These are phyloP conservation scores for Bagarius yarrelli DNA, from an alignment of 2,113 vertebrate genomes.

Conservation along the genomic window DNA sequence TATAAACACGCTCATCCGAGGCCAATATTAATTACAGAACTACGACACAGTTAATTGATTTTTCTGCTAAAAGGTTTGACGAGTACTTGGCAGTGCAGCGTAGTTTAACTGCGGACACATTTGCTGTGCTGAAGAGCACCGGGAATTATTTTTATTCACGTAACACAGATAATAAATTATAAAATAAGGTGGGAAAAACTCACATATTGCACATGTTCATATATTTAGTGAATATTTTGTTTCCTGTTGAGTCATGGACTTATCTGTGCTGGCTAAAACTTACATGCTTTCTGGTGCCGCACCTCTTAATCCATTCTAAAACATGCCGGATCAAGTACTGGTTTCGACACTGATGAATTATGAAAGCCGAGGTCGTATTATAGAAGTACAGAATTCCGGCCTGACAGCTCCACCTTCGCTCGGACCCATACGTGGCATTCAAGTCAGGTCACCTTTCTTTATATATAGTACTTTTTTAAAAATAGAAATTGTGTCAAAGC, in stretches of 20 bases:
- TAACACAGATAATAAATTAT: background rate
- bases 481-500: too few species aligned
- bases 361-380: background rate
- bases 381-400: background rate
- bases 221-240: background rate
- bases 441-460: too few species aligned
- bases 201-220: background rate
- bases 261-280: too few species aligned
- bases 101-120: background rate
- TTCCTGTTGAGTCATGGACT: background rate
- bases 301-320: background rate
- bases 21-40: background rate
- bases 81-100: background rate
- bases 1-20: background rate
- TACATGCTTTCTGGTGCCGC: too few species aligned
- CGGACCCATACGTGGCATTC: too few species aligned
- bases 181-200: background rate
- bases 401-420: too few species aligned
- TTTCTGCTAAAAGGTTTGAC: background rate
- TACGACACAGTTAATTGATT: constrained; percentile 4
- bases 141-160: background rate
- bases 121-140: background rate
- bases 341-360: background rate
- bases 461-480: too few species aligned
- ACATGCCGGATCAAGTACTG: background rate